phyloP scores from a whole-genome alignment of 2,797 vertebrate genomes.

The Synanceia verrucosa region DNA sequence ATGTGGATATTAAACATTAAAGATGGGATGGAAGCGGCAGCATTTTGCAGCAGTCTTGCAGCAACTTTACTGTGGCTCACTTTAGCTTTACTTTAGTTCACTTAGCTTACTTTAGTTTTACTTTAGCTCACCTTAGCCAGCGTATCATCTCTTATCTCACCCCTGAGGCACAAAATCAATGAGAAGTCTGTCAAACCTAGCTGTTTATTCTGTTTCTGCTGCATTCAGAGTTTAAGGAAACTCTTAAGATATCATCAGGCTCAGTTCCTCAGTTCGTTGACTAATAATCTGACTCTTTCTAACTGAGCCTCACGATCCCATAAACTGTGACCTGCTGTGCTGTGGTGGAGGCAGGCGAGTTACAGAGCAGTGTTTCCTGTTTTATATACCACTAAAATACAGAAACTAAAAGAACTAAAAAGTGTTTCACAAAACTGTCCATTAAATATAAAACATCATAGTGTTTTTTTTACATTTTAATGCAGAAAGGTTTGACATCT shows the following conservation, averaged over 20 bases:
- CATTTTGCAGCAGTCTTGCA: not conserved
- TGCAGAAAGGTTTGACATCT: too few relatives aligned
- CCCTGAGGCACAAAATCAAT: not conserved
- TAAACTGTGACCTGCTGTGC: constrained; percentile 36
- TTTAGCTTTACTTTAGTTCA: too few relatives aligned
- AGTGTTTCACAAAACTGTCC: too few relatives aligned
- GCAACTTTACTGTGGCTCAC: not conserved
- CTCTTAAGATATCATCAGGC: too few relatives aligned
- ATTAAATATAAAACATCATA: too few relatives aligned
- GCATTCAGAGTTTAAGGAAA: constrained; percentile 19
- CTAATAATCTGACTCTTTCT: constrained; percentile 38
- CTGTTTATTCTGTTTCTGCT: constrained; percentile 26
- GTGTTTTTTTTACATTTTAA: too few relatives aligned
- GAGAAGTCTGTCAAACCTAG: constrained; percentile 2
- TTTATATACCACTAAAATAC: not conserved
- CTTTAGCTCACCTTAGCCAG: not conserved
- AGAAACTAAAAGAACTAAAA: too few relatives aligned
- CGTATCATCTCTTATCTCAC: not conserved
- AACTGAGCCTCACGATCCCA: constrained; percentile 10
- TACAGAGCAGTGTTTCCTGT: not conserved
- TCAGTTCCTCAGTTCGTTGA: too few relatives aligned
- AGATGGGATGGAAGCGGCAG: too few relatives aligned
- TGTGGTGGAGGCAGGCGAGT: constrained; percentile 3
- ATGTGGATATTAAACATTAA: too few relatives aligned
- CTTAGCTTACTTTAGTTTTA: too few relatives aligned